A percentile compares a stretch with the other conserved stretches of the same genome.
These are phyloP conservation scores for Meteorus sp. DNA, from an alignment of 1,140 invertebrate species.

Conservation along the genomic window DNA sequence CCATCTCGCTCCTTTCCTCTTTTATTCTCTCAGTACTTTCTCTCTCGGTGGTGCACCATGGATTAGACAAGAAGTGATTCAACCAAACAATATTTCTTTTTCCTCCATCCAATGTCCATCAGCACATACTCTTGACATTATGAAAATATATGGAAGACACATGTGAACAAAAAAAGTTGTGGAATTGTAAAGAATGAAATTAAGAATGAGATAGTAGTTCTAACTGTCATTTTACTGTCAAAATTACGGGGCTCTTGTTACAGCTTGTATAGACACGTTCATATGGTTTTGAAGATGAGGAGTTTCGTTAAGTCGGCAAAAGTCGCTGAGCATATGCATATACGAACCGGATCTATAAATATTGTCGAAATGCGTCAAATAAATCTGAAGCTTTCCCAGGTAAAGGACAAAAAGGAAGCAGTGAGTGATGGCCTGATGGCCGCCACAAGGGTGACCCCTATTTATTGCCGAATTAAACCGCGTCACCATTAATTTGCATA, in stretches of 20 bases:
- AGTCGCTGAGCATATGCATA: constrained; percentile 9
- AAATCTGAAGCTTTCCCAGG: constrained; percentile 59
- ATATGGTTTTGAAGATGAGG: background rate
- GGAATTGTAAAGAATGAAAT: background rate
- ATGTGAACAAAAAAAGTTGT: background rate
- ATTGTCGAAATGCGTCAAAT: constrained; percentile 57
- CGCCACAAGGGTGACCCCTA: constrained; percentile 54
- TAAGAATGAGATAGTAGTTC: background rate
- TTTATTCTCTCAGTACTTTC: too few species aligned
- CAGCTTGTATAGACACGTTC: too few species aligned
- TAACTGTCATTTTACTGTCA: background rate
- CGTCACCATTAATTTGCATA: constrained; percentile 60
- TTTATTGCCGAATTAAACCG: constrained; percentile 62
- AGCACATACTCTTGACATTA: too few species aligned
- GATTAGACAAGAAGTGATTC: too few species aligned
- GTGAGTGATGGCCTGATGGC: constrained; percentile 53
- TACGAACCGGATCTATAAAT: constrained; percentile 58
- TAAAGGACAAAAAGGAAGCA: constrained; percentile 50
- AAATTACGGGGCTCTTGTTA: constrained; percentile 1
- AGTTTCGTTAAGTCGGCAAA: constrained; percentile 23
- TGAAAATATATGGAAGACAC: background rate
- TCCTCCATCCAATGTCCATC: too few species aligned
- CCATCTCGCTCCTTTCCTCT: constrained; percentile 29
- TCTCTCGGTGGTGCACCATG: too few species aligned
- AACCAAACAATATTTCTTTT: too few species aligned